Evolutionary conservation across 1,140 invertebrate species (phyloP), one percentile per base, ranked within the genome.

Genomic region (Aricia agestis): DNA sequence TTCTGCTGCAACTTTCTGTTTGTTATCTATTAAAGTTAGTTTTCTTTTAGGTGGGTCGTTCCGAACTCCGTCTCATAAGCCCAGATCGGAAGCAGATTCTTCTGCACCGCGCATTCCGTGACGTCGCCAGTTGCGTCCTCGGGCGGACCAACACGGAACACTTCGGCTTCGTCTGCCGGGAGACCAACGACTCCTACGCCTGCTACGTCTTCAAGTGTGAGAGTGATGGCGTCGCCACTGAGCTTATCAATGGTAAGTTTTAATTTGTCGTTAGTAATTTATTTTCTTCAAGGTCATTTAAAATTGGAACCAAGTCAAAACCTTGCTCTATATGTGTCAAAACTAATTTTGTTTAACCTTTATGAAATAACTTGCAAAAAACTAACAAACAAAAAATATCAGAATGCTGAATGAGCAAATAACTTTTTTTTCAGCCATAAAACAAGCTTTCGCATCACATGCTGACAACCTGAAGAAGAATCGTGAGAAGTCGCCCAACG

Each of bases 201-300:
- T 97, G 96, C 19, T 98, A 97, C 82, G 94, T 98, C 31, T 98
- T 98, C 86, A 97, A 97, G 83, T 98, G 98, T 85, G 96, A 98
- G 87, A 97, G 96, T 15, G 94, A 95, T 76, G 94, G 95, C 0
- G 94, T 98, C 0, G 95, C 96, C 63, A 93, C 93, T 74, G 97
- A 97, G 86, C 94, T 97, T 68, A 94, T 96, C 57, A 93, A 93
- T 91, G 95, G 95, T 96, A 90, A 90, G 81, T 71, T 68, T 52
- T 6, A 52, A 10, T 52, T 13, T 52, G 11, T 15, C 9, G 36
- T 6, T 36, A 9, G 6, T 7, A 36, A 0, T 36, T 36, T 36
- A 36, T 1, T 36, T 36, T 36, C 6, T 36, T 36, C 6, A 36
- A 9, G 9, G 36, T 36, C 9, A 36, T 36, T 36, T 7, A 36